A percentile compares a stretch with the other conserved stretches of the same genome.
Conservation (phyloP, 2,888 invertebrate species). For the Apeira syringaria region DNA sequence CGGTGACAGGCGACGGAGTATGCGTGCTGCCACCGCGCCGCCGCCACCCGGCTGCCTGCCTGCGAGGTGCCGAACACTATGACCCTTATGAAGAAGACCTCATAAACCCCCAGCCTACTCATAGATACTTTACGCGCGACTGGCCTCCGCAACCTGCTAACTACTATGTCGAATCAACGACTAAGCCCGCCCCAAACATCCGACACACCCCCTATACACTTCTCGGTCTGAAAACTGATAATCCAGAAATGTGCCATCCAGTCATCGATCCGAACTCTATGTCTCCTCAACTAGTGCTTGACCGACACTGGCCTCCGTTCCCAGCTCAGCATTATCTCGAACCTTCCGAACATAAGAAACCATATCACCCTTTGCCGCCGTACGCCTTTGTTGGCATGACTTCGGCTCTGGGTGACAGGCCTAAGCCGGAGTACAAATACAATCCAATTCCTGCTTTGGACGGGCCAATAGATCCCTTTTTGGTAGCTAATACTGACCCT, state of each 20-base stretch:
- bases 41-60: slow-evolving; percentile 73
- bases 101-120: slow-evolving; percentile 66
- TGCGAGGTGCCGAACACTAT: slow-evolving; percentile 75
- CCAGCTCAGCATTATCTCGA: slow-evolving; percentile 75
- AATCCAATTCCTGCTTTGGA: slow-evolving; percentile 66
- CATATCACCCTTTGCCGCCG: slow-evolving; percentile 65
- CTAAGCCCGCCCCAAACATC: slow-evolving; percentile 49
- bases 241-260: slow-evolving; percentile 57
- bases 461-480: slow-evolving; percentile 68
- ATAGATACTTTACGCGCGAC: slow-evolving; percentile 64
- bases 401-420: slow-evolving; percentile 68
- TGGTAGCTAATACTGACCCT: slow-evolving; percentile 59
- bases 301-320: slow-evolving; percentile 74
- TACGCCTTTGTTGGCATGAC: slow-evolving; percentile 75
- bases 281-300: slow-evolving; percentile 64
- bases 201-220: slow-evolving; percentile 67
- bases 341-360: slow-evolving; percentile 58
- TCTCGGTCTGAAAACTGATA: slow-evolving; percentile 68
- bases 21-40: slow-evolving; percentile 77
- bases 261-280: slow-evolving; percentile 65
- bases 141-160: slow-evolving; percentile 73
- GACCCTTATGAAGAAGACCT: slow-evolving; percentile 49
- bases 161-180: slow-evolving; percentile 70
- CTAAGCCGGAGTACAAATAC: slow-evolving; percentile 68
- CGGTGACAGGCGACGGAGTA: slow-evolving; percentile 86